Percentiles rank a stretch among this genome's conserved stretches.
Conservation (phyloP, 2,888 invertebrate species). For the Athrips mouffetella region DNA sequence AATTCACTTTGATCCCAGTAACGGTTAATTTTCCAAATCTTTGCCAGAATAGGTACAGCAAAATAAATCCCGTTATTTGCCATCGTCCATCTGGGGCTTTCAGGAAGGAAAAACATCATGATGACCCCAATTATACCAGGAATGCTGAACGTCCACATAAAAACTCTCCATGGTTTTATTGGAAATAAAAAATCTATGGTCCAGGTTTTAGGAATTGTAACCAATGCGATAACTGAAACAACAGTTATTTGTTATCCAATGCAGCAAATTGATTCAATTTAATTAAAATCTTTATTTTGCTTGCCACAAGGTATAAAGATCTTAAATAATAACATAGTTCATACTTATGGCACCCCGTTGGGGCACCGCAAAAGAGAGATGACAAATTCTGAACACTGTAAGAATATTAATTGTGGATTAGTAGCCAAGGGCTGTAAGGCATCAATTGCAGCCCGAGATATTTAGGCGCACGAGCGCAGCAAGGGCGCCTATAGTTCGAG, state of each 20-base stretch:
- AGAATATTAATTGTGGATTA: too few relatives aligned
- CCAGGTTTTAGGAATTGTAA: neutral
- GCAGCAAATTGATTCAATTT: too few relatives aligned
- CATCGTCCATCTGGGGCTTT: neutral
- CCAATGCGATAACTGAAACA: neutral
- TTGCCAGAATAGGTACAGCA: slow-evolving; percentile 1
- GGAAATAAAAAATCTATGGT: neutral
- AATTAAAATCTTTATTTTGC: too few relatives aligned
- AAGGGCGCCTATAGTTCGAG: too few relatives aligned
- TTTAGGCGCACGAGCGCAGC: too few relatives aligned
- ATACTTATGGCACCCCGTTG: too few relatives aligned
- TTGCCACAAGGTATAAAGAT: too few relatives aligned
- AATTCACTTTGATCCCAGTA: neutral
- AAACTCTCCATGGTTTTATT: slow-evolving; percentile 6
- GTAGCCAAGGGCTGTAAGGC: too few relatives aligned
- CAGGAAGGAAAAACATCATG: slow-evolving; percentile 3
- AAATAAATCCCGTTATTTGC: neutral
- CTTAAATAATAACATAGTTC: too few relatives aligned
- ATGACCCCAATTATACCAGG: neutral
- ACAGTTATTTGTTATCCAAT: neutral
- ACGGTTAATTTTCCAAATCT: slow-evolving; percentile 2
- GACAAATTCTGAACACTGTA: too few relatives aligned
- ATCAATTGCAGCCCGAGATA: too few relatives aligned
- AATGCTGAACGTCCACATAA: slow-evolving; percentile 4
- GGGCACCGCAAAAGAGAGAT: too few relatives aligned